Base-by-base conservation (phyloP, 2,113 vertebrate genomes). In the Pseudopodoces humilis region DNA sequence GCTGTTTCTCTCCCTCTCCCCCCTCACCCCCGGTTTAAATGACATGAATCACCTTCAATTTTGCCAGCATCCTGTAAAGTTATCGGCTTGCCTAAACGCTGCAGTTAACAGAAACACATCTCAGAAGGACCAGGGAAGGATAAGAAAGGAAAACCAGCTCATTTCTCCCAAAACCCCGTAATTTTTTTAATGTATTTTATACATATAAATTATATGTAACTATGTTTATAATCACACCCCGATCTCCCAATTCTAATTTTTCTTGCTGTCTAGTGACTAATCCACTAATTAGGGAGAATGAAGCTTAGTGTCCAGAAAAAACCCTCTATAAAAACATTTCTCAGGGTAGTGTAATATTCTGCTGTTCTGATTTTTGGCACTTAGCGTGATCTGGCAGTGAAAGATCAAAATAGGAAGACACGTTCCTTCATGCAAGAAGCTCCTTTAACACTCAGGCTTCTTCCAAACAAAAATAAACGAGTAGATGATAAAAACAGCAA, bases 31-130 rank as follows among this genome's bases (percentile, higher is more conserved):
- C 59, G 30, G n/a, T 80, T 79, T 82, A 94, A 83, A 77, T 90
- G 85, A 83, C 87, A 83, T 62, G 89, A 95, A 95, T 95, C 94
- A 94, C 94, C 90, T 95, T 95, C 93, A 80, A 22, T 91, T 94
- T 92, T 67, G 65, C 86, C 70, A 77, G 78, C 62, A 74, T 80
- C 87, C 79, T 83, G 55, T 85, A 69, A 95, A 94, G 92, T 88
- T 95, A 88, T 1, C 6, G 0, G 78, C 87, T 94, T 64, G 58
- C 69, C 81, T 65, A 62, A 86, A 81, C 1, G 50, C 85, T 88
- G 55, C 1, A 9, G 65, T 92, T 91, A 82, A 79, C 65, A 68
- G 78, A 84, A 28, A 21, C 2, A 0, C 84, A 49, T 63, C 86
- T 84, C 6, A 1, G 76, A 74, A 85, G 49, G 70, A 47, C 19